Conservation (phyloP, 2,113 vertebrate genomes). For the Todiramphus saurophagus region DNA sequence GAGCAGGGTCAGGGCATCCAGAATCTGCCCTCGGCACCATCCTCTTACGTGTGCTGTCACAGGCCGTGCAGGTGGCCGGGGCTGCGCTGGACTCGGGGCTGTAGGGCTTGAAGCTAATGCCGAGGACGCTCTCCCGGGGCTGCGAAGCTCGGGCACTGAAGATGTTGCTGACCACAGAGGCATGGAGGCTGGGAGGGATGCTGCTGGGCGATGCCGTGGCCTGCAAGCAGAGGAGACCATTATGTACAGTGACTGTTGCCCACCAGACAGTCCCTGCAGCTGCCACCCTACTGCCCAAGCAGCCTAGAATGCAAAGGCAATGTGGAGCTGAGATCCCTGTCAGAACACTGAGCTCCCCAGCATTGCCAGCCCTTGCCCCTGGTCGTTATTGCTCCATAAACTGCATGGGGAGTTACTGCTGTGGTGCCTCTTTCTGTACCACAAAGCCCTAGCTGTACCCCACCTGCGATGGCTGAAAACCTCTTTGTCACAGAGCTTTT, state of each 20-base stretch:
- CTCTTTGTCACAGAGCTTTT: background rate
- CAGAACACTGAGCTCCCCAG: background rate
- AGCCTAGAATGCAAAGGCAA: rapidly evolving
- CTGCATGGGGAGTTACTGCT: rapidly evolving
- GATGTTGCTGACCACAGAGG: background rate
- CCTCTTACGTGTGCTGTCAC: conserved; percentile 57
- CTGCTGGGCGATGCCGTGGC: background rate
- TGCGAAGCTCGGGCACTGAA: background rate
- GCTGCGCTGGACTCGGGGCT: background rate
- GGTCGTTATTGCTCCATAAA: background rate
- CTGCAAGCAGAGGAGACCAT: background rate
- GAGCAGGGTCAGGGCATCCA: background rate
- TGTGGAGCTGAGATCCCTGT: rapidly evolving
- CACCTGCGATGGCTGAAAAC: rapidly evolving
- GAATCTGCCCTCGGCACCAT: background rate
- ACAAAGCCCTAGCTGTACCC: rapidly evolving
- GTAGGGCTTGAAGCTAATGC: conserved; percentile 51
- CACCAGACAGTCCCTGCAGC: background rate
- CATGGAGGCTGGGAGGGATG: background rate
- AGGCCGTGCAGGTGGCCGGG: background rate
- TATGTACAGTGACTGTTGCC: background rate
- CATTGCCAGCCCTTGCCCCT: rapidly evolving
- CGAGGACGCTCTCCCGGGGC: conserved; percentile 12
- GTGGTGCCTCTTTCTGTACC: background rate
- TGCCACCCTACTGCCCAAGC: background rate